Base-by-base conservation (phyloP, 2,113 vertebrate species). In the Genyomyrus donnyi region DNA sequence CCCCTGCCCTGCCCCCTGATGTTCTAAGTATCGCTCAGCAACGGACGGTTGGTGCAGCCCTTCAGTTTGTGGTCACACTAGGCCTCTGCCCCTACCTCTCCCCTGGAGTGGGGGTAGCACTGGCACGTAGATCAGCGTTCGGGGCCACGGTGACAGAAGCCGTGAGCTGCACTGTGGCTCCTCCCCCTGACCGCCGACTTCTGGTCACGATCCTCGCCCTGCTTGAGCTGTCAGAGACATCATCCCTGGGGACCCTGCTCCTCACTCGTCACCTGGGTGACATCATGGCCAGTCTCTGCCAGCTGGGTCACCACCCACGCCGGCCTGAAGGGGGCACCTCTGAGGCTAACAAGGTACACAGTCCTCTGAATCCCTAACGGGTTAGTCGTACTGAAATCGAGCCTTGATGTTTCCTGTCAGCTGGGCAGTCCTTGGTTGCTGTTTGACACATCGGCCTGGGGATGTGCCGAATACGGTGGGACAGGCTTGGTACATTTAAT, bases 201-300 rank as follows among this genome's bases (percentile, higher is more conserved):
- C 91, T 95, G 0, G 90, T 91, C 15, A 94, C 94, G 70, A 94
- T 95, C 0, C 89, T 58, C 0, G 92, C 94, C 17, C 94, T 99
- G 42, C 84, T 97, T 0, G 93, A 95, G 89, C 74, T 97, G 84
- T 90, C 96, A 3, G 89, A 93, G 52, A 93, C 97, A 6, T 90
- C 96, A 0, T 95, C 96, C 0, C 92, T 98, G 6, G 96, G 96
- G 0, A 95, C 93, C 19, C 88, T 97, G 88, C 92, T 99, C 45
- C 97, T 98, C 91, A 93, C 96, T 0, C 95, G 94, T 11, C 97
- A 99, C 88, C 95, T 99, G 11, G 97, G 97, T 0, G 97, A 97
- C 39, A 91, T 99, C 7, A 96, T 98, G 62, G 97, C 96, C 0
- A 95, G 95, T 0, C 94, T 99, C 35, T 97, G 97, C 92, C 97